A percentile compares a stretch with the other conserved stretches of the same genome.
phyloP scores from a whole-genome alignment of 1,140 invertebrate species.

The Eumeta japonica region DNA sequence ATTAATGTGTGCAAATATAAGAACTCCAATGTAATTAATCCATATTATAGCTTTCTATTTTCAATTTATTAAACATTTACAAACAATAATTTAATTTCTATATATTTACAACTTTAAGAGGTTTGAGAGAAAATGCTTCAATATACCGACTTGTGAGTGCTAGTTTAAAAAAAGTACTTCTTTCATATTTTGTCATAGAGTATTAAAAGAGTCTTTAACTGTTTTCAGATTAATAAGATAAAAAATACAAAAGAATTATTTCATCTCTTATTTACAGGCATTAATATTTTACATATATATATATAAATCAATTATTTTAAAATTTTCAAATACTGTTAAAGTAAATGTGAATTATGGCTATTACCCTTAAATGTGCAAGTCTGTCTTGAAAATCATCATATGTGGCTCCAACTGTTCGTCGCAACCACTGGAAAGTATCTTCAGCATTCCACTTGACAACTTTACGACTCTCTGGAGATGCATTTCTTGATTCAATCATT shows the following conservation, averaged over 20 bases:
- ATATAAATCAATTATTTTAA: neutral
- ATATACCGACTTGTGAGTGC: neutral
- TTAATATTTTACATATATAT: constrained; percentile 7
- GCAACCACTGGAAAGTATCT: constrained; percentile 94
- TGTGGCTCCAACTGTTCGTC: constrained; percentile 89
- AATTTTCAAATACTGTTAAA: constrained; percentile 4
- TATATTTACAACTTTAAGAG: too few species aligned
- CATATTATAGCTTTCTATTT: too few species aligned
- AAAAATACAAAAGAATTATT: too few species aligned
- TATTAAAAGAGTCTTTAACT: constrained; percentile 93
- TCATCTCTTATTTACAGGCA: constrained; percentile 2
- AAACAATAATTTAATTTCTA: too few species aligned
- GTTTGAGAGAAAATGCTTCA: too few species aligned
- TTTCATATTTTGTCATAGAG: constrained; percentile 90
- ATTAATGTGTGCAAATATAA: too few species aligned
- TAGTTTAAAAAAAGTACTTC: constrained; percentile 93
- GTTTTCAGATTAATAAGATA: too few species aligned
- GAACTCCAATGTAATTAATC: too few species aligned
- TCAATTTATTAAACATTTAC: too few species aligned
- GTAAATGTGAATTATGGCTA: too few species aligned
- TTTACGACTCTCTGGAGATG: constrained; percentile 91
- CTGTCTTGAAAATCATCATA: constrained; percentile 94
- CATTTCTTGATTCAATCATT: constrained; percentile 91
- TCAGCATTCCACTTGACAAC: constrained; percentile 98
- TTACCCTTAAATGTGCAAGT: constrained; percentile 67